Evolutionary conservation across 2,888 invertebrate genomes (phyloP), one percentile per base, ranked within the genome.

Genomic region (Drosophila algonquin): DNA sequence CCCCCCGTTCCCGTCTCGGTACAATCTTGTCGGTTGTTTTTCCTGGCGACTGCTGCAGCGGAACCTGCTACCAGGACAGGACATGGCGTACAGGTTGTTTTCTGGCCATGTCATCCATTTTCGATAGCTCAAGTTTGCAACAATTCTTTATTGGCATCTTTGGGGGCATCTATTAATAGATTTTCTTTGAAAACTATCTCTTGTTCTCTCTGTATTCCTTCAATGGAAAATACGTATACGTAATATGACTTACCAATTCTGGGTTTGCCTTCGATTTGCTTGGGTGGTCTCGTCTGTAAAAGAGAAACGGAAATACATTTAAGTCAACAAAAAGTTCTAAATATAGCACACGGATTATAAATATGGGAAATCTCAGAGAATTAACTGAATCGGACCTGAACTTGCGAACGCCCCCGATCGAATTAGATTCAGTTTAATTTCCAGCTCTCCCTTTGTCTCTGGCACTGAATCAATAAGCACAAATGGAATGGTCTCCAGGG

Each of bases 391-490:
- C 56, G 10, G 55, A 57, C 53, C 61, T 61, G 47, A 67, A 79
- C 70, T 72, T 72, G 85, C 81, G 14, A 60, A 64, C 54, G 62
- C 62, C 71, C 50, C 60, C 63, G 62, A 72, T 55, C 69, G 63
- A 87, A 79, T 85, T 87, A 81, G 72, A 64, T 72, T 54, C 64
- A 64, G 79, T 73, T 73, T 71, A 57, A 40, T 62, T 30, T 24
- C 32, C 2, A 40, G 46, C 2, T 21, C 16, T 44, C 21, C 12
- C 16, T 8, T 21, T 32, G 10, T 5, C 3, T 18, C n/a, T 24
- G 5, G 12, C 46, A 68, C 59, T 52, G 61, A 83, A 75, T 77
- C 84, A 86, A 88, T 83, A 77, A 74, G 52, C 51, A 60, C 63
- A 70, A 68, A 53, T 56, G 58, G 75, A 72, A 65, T 35, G 40